Evolutionary conservation across 2,113 vertebrate genomes (phyloP).

Genomic region (Hemiprocne comata): DNA sequence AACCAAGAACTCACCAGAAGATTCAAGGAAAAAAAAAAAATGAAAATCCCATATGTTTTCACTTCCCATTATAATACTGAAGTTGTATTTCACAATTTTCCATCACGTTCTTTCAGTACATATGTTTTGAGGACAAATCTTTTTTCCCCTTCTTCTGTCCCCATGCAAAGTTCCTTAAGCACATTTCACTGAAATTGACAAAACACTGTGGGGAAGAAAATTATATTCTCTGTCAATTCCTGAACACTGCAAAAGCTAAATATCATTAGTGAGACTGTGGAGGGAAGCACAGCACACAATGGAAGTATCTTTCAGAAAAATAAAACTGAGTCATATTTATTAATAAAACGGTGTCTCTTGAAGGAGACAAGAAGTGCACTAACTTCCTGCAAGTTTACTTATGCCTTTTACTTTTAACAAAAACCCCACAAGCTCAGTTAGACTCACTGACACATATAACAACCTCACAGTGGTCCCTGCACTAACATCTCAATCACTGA

Average conservation of each 20-base stretch:
- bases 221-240: slow-evolving; percentile 63
- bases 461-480: not conserved
- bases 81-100: not conserved
- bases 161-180: slow-evolving; percentile 4
- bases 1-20: not conserved
- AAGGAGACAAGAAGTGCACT: not conserved
- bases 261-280: slow-evolving; percentile 29
- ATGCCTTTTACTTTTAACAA: not conserved
- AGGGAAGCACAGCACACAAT: not conserved
- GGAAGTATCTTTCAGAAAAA: not conserved
- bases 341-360: not conserved
- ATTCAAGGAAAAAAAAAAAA: not conserved
- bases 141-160: not conserved
- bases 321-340: slow-evolving; percentile 7
- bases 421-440: not conserved
- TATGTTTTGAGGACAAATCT: not conserved
- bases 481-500: not conserved
- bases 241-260: slow-evolving; percentile 24
- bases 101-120: not conserved
- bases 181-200: slow-evolving; percentile 41
- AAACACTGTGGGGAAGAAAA: slow-evolving; percentile 45
- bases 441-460: not conserved
- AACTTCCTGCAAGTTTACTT: not conserved
- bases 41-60: fast-evolving
- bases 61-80: not conserved